Conservation (phyloP, 2,888 invertebrate species). For the Diogma glabrata region DNA sequence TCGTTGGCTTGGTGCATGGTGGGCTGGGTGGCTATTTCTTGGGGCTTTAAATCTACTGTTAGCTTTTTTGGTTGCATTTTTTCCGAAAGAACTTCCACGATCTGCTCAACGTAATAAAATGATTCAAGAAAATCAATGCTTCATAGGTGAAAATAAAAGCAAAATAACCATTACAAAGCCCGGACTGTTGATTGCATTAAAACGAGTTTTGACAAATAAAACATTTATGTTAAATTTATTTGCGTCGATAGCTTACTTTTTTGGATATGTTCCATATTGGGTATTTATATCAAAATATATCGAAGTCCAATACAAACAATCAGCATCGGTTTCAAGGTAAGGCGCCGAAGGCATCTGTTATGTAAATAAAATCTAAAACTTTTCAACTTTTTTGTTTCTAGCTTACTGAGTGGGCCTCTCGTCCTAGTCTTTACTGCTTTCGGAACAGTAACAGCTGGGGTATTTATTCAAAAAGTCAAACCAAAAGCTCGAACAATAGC, state of each 20-base stretch:
- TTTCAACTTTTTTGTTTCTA: no score
- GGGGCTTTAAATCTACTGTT: conserved; percentile 41
- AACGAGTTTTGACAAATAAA: conserved; percentile 45
- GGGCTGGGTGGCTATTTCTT: conserved; percentile 44
- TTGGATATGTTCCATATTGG: conserved; percentile 52
- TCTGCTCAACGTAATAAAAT: conserved; percentile 41
- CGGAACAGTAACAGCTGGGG: conserved; percentile 45
- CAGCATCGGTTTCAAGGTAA: conserved; percentile 44
- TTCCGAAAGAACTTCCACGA: conserved; percentile 49
- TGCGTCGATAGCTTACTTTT: conserved; percentile 49
- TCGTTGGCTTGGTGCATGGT: conserved; percentile 58
- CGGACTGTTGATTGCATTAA: no score
- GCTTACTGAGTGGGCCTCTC: conserved; percentile 50
- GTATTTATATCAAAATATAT: conserved; percentile 62
- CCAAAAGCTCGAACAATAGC: conserved; percentile 46
- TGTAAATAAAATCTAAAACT: no score
- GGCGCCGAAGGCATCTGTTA: no score
- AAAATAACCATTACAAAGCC: no score
- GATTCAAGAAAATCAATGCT: no score
- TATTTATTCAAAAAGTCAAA: conserved; percentile 45
- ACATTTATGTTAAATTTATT: conserved; percentile 52
- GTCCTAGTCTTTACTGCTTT: conserved; percentile 48
- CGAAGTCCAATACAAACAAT: conserved; percentile 56
- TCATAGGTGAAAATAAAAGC: no score
- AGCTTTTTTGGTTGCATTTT: conserved; percentile 45